Evolutionary conservation across 2,888 invertebrate genomes (phyloP).

Genomic region (Stomorhina lunata): DNA sequence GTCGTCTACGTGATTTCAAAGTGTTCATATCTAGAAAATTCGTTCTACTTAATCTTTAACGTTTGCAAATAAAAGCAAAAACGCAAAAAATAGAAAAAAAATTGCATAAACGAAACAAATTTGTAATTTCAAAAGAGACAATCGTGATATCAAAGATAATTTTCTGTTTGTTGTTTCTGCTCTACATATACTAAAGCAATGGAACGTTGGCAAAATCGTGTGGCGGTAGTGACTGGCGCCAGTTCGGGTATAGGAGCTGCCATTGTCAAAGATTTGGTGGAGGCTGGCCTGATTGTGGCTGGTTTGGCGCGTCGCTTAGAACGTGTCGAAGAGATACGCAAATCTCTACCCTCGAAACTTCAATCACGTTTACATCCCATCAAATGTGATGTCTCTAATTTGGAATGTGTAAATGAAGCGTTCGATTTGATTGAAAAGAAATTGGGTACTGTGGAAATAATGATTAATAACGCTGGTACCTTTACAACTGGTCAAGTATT

Average conservation of each 20-base stretch:
- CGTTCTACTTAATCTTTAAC: background rate
- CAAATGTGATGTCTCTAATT: constrained; percentile 81
- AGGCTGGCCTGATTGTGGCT: constrained; percentile 81
- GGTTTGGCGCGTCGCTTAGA: constrained; percentile 81
- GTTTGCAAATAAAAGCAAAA: background rate
- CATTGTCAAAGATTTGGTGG: constrained; percentile 79
- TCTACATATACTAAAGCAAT: constrained; percentile 70
- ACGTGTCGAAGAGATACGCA: constrained; percentile 76
- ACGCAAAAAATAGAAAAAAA: background rate
- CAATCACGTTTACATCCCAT: constrained; percentile 75
- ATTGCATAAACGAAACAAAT: background rate
- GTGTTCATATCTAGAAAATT: background rate
- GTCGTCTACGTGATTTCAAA: constrained; percentile 19
- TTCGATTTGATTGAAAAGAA: constrained; percentile 81
- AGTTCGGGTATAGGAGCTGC: constrained; percentile 83
- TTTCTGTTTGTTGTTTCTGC: background rate
- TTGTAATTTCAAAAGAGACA: background rate
- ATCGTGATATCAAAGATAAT: background rate
- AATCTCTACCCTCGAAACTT: constrained; percentile 65
- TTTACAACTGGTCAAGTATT: constrained; percentile 68
- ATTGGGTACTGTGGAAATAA: constrained; percentile 82
- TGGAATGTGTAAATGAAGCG: constrained; percentile 81
- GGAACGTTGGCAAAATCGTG: constrained; percentile 83
- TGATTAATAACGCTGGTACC: constrained; percentile 82
- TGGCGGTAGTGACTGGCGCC: constrained; percentile 84